These are phyloP conservation scores for Monarcha castaneiventris DNA, from an alignment of 2,113 vertebrate genomes.

Conservation along the genomic window DNA sequence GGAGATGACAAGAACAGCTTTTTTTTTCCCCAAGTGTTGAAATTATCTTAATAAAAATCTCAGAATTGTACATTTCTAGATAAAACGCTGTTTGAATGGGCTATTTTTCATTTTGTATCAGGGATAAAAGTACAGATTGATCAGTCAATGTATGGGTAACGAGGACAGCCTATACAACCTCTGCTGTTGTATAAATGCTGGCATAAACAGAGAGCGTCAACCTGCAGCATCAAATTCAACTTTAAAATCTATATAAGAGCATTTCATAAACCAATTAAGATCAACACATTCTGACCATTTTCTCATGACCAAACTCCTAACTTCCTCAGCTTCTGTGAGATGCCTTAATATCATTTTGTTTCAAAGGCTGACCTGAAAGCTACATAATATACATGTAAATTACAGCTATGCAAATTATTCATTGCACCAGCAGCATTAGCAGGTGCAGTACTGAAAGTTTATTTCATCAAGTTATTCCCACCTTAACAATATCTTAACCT, in stretches of 20 bases:
- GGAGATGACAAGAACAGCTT: not conserved
- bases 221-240: not conserved
- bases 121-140: not conserved
- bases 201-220: not conserved
- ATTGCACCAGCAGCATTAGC: not conserved
- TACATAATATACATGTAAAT: conserved; percentile 21
- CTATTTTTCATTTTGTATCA: not conserved
- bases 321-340: not conserved
- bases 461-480: conserved; percentile 18
- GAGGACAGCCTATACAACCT: not conserved
- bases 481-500: not conserved
- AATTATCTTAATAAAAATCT: not conserved
- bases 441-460: not conserved
- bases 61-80: not conserved
- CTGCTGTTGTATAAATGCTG: not conserved
- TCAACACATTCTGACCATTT: not conserved
- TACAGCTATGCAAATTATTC: not conserved
- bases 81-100: not conserved
- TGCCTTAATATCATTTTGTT: not conserved
- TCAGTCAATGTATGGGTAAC: not conserved
- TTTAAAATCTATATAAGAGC: not conserved
- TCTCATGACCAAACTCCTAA: not conserved
- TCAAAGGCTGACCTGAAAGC: not conserved
- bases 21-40: not conserved
- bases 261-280: not conserved